Evolutionary conservation across 2,888 invertebrate genomes (phyloP).

Genomic region (Agonopterix subpropinquella): DNA sequence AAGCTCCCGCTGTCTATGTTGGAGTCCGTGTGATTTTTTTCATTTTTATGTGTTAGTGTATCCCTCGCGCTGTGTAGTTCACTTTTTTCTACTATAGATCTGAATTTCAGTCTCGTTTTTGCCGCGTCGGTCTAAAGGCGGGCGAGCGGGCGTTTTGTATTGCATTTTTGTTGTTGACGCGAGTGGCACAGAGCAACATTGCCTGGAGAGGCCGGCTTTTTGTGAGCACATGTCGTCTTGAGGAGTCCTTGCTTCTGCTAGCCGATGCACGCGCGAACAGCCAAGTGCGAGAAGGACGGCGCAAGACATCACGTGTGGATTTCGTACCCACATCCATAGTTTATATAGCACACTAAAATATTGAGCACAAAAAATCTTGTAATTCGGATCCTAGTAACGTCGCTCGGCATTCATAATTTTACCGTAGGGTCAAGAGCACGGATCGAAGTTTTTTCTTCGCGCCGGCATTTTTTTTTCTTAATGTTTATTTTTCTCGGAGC

Average conservation of each 20-base stretch:
- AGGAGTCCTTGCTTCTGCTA: constrained; percentile 43
- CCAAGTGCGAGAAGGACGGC: constrained; percentile 56
- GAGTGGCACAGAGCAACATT: constrained; percentile 32
- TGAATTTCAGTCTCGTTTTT: constrained; percentile 77
- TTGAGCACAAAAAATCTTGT: constrained; percentile 70
- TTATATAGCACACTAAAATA: constrained; percentile 70
- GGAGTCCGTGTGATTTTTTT: constrained; percentile 72
- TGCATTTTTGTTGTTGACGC: constrained; percentile 60
- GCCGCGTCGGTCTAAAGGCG: constrained; percentile 75
- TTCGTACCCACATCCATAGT: constrained; percentile 50
- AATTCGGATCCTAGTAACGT: constrained; percentile 72
- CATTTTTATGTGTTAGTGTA: constrained; percentile 75
- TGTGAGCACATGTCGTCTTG: constrained; percentile 59
- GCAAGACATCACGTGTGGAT: constrained; percentile 60
- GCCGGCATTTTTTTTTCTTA: constrained; percentile 50
- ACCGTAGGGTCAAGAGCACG: constrained; percentile 72
- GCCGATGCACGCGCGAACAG: constrained; percentile 60
- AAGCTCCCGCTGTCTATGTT: constrained; percentile 66
- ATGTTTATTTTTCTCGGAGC: constrained; percentile 63
- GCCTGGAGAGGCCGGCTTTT: constrained; percentile 52
- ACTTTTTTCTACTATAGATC: constrained; percentile 77
- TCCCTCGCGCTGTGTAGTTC: constrained; percentile 75
- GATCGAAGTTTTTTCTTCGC: constrained; percentile 52
- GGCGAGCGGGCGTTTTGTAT: constrained; percentile 64
- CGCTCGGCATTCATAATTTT: constrained; percentile 71